Percentiles rank a stretch among this genome's conserved stretches.
These are phyloP conservation scores for Solen grandis DNA, from an alignment of 1,140 invertebrate species.

Conservation along the genomic window DNA sequence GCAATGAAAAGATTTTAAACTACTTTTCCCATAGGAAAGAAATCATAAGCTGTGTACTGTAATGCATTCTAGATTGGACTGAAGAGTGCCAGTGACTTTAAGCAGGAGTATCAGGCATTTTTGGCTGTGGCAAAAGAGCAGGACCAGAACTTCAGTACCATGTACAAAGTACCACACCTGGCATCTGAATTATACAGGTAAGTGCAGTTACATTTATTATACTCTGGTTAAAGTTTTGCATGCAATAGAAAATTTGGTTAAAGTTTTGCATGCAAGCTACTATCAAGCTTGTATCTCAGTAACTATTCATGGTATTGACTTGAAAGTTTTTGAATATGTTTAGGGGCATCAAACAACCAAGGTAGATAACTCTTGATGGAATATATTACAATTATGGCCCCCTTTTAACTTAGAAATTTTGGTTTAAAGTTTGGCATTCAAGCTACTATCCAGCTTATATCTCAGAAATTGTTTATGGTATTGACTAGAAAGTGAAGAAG, in stretches of 20 bases:
- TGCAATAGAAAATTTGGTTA: not conserved
- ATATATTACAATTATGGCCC: too few species aligned
- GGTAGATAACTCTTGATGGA: not conserved
- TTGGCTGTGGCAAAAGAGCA: conserved; percentile 59
- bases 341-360: too few species aligned
- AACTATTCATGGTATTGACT: not conserved
- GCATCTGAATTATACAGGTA: not conserved
- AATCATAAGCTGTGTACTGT: too few species aligned
- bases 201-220: not conserved
- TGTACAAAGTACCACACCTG: not conserved
- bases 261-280: not conserved
- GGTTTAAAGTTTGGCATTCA: too few species aligned
- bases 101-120: conserved; percentile 61
- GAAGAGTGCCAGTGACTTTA: conserved; percentile 60
- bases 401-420: too few species aligned
- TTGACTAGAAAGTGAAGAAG: too few species aligned
- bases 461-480: too few species aligned
- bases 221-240: not conserved
- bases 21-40: too few species aligned
- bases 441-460: too few species aligned
- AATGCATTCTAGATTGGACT: conserved; percentile 43
- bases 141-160: conserved; percentile 46
- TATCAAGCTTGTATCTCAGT: not conserved
- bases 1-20: not conserved
- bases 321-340: too few species aligned